phyloP scores from a whole-genome alignment of 2,888 invertebrate genomes.

The Troides aeacus region DNA sequence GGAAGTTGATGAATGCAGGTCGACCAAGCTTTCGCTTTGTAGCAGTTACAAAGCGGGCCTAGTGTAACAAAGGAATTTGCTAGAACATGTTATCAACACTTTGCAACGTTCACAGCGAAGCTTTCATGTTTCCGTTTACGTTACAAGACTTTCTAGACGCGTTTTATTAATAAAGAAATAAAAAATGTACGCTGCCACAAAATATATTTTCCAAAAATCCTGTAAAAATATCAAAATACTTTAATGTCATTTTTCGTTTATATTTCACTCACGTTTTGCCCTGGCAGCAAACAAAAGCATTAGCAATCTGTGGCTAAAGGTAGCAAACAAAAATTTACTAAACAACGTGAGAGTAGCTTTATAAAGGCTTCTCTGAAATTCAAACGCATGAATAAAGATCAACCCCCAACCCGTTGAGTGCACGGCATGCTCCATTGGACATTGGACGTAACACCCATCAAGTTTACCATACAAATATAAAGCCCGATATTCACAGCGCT shows the following conservation, averaged over 20 bases:
- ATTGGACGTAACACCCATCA: constrained; percentile 14
- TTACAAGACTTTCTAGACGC: too few relatives aligned
- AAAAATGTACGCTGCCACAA: too few relatives aligned
- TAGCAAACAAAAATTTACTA: constrained; percentile 8
- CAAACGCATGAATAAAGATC: constrained; percentile 27
- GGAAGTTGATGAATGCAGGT: constrained; percentile 9
- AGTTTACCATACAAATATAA: constrained; percentile 7
- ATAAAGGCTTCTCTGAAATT: constrained; percentile 19
- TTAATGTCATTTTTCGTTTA: background rate
- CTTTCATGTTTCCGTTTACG: background rate
- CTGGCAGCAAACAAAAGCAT: background rate
- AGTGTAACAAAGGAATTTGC: constrained; percentile 3
- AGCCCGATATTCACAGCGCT: constrained; percentile 8
- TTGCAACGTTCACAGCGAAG: background rate
- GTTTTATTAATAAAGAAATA: too few relatives aligned
- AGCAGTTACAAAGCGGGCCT: constrained; percentile 1
- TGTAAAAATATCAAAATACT: background rate
- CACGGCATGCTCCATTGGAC: constrained; percentile 20
- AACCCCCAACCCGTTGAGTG: constrained; percentile 15
- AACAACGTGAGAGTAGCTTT: constrained; percentile 10
- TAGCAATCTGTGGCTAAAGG: background rate
- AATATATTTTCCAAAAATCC: too few relatives aligned
- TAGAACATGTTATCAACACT: constrained; percentile 2
- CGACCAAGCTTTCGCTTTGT: background rate
- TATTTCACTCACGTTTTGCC: background rate